A percentile compares a stretch with the other conserved stretches of the same genome.
Conservation (phyloP, 2,113 vertebrate species). For the Pluvialis apricaria region DNA sequence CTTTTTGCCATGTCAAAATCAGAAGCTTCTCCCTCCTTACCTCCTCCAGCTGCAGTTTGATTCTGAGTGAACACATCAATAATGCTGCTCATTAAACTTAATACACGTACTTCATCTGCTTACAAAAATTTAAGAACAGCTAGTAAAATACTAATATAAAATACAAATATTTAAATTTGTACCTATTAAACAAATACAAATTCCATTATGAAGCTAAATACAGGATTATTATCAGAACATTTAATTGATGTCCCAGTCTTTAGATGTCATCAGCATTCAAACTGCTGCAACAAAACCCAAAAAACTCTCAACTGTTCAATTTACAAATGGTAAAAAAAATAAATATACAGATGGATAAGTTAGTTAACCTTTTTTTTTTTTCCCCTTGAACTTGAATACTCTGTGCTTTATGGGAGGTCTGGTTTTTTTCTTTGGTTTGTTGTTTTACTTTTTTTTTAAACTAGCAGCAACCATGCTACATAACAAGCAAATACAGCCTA, state of each 20-base stretch:
- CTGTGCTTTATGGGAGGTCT: background rate
- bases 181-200: background rate
- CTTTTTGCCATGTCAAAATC: background rate
- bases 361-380: background rate
- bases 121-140: background rate
- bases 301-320: background rate
- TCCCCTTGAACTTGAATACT: background rate
- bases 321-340: background rate
- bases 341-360: background rate
- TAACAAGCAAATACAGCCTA: background rate
- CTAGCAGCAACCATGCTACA: background rate
- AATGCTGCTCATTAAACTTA: background rate
- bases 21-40: background rate
- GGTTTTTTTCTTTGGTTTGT: background rate
- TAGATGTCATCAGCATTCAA: background rate
- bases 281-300: background rate
- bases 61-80: background rate
- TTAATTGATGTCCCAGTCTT: background rate
- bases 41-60: background rate
- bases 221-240: background rate
- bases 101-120: background rate
- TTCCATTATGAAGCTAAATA: background rate
- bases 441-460: background rate
- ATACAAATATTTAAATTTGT: background rate
- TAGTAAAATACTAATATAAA: background rate